These are phyloP conservation scores for Macrobrachium rosenbergii DNA, from an alignment of 1,140 invertebrate species.

Conservation along the genomic window DNA sequence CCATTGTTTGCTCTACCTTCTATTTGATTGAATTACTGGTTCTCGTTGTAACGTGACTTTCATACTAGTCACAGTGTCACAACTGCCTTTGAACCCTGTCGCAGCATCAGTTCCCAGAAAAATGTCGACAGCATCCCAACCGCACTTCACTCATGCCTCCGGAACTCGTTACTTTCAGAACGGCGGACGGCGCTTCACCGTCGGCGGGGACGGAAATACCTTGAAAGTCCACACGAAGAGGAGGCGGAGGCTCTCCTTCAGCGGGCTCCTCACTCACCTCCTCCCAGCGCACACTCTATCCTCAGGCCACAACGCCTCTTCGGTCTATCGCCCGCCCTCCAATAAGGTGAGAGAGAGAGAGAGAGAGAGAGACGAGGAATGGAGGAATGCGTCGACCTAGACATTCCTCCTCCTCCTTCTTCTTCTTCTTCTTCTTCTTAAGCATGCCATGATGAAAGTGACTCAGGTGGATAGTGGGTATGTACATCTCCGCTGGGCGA, in stretches of 20 bases:
- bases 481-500: too few relatives aligned
- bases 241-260: slow-evolving; percentile 21
- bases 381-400: background rate
- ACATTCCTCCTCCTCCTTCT: background rate
- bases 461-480: too few relatives aligned
- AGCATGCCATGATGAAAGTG: background rate
- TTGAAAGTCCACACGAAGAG: slow-evolving; percentile 34
- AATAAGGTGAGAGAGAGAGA: slow-evolving; percentile 47
- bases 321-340: slow-evolving; percentile 48
- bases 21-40: too few relatives aligned
- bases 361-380: slow-evolving; percentile 17
- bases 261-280: slow-evolving; percentile 29
- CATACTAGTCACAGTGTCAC: too few relatives aligned
- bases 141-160: too few relatives aligned
- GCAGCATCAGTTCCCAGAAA: too few relatives aligned
- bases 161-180: background rate
- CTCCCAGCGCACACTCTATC: slow-evolving; percentile 16
- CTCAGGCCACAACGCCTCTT: background rate
- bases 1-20: too few relatives aligned
- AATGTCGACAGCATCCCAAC: too few relatives aligned
- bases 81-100: too few relatives aligned
- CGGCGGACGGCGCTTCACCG: background rate
- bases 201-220: slow-evolving; percentile 12
- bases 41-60: too few relatives aligned
- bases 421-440: background rate